These are phyloP conservation scores for Hemiscyllium ocellatum DNA, from an alignment of 2,113 vertebrate species.

Conservation along the genomic window DNA sequence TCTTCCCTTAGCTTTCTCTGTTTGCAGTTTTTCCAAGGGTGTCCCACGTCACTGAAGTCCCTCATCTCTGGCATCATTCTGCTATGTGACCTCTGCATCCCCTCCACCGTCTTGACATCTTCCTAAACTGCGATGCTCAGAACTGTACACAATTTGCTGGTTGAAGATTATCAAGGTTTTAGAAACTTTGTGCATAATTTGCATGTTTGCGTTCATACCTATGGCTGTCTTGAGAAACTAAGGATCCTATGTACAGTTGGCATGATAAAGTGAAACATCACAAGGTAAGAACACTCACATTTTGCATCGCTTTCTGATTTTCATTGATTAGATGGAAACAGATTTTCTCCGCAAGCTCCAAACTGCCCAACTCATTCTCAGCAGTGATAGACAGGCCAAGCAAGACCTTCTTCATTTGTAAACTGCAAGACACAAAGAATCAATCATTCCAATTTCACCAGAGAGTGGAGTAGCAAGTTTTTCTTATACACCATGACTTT, in stretches of 20 bases:
- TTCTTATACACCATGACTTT: neutral
- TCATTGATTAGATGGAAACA: slow-evolving; percentile 62
- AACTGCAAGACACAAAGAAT: slow-evolving; percentile 54
- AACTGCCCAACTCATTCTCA: slow-evolving; percentile 58
- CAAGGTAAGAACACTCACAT: slow-evolving; percentile 9
- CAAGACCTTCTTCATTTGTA: slow-evolving; percentile 69
- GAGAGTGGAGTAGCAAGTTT: neutral
- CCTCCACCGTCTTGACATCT: neutral
- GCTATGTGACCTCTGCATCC: neutral
- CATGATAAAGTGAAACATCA: neutral
- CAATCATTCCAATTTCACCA: slow-evolving; percentile 9
- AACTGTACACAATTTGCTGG: neutral
- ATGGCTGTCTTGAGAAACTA: neutral
- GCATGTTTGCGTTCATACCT: neutral
- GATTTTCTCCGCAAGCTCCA: slow-evolving; percentile 56
- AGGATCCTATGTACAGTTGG: neutral
- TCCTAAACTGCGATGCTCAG: neutral
- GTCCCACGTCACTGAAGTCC: neutral
- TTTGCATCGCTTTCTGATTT: slow-evolving; percentile 58
- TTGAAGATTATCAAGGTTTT: neutral
- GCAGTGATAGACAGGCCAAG: slow-evolving; percentile 67
- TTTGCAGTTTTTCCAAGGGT: neutral
- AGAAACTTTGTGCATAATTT: neutral
- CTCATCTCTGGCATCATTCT: neutral
- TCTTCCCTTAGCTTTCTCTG: neutral